These are phyloP conservation scores for Chrysotoxum bicinctum DNA, from an alignment of 2,888 invertebrate species.

Conservation along the genomic window DNA sequence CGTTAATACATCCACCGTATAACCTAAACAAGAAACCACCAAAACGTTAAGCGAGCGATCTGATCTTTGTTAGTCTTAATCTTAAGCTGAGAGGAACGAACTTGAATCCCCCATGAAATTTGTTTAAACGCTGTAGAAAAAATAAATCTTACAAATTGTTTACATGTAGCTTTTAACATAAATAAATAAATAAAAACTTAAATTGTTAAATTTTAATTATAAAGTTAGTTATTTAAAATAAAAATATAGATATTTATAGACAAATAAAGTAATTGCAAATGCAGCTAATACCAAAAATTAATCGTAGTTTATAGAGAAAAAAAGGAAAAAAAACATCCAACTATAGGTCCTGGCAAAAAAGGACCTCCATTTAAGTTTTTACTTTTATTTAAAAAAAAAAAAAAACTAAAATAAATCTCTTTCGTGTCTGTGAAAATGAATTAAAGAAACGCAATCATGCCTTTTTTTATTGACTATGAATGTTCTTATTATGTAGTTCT, in stretches of 20 bases:
- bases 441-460: conserved; percentile 42
- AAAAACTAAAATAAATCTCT: conserved; percentile 27
- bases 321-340: conserved; percentile 40
- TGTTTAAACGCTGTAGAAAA: conserved; percentile 21
- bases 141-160: conserved; percentile 46
- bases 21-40: conserved; percentile 43
- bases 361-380: conserved; percentile 67
- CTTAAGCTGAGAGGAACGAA: not conserved
- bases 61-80: not conserved
- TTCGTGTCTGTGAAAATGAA: conserved; percentile 44
- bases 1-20: conserved; percentile 58
- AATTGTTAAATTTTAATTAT: conserved; percentile 66
- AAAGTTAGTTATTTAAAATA: conserved; percentile 58
- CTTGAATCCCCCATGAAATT: not conserved
- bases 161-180: conserved; percentile 60
- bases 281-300: conserved; percentile 76
- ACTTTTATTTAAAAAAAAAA: conserved; percentile 54
- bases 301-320: conserved; percentile 66
- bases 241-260: conserved; percentile 64
- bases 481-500: conserved; percentile 51
- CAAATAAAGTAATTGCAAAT: conserved; percentile 57
- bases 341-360: conserved; percentile 40
- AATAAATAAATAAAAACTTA: conserved; percentile 32
- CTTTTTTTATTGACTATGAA: conserved; percentile 53
- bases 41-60: conserved; percentile 23